Conservation (phyloP, 2,113 vertebrate species). For the Dunckerocampus dactyliophorus region DNA sequence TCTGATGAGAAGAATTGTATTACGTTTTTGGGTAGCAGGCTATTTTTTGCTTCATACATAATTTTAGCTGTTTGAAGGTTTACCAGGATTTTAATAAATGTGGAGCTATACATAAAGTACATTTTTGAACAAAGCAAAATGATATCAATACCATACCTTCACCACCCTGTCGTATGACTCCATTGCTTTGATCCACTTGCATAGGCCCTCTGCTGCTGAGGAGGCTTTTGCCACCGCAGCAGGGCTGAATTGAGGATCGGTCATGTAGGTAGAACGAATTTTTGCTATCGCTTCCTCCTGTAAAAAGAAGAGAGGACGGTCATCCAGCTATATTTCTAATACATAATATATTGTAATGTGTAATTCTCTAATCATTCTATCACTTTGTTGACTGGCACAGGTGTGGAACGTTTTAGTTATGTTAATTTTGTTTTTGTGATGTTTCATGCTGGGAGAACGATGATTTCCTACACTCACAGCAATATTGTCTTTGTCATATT, state of each 20-base stretch:
- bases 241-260: conserved; percentile 92
- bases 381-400: neutral
- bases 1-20: too few relatives aligned
- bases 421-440: neutral
- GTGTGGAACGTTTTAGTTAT: neutral
- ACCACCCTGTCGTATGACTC: conserved; percentile 90
- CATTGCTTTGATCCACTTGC: conserved; percentile 95
- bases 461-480: conserved; percentile 75
- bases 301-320: neutral
- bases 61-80: too few relatives aligned
- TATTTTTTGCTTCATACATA: too few relatives aligned
- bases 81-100: too few relatives aligned
- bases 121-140: too few relatives aligned
- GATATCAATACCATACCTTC: conserved; percentile 74
- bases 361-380: neutral
- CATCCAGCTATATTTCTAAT: neutral
- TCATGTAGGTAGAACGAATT: conserved; percentile 88
- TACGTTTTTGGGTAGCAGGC: too few relatives aligned
- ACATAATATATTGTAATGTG: too few relatives aligned
- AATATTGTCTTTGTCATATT: conserved; percentile 94
- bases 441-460: neutral
- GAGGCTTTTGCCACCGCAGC: conserved; percentile 89
- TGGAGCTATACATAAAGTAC: too few relatives aligned
- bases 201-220: conserved; percentile 93
- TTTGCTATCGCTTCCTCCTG: conserved; percentile 84